Evolutionary conservation across 1,140 invertebrate genomes (phyloP).

Genomic region (Brachystomella parvula): DNA sequence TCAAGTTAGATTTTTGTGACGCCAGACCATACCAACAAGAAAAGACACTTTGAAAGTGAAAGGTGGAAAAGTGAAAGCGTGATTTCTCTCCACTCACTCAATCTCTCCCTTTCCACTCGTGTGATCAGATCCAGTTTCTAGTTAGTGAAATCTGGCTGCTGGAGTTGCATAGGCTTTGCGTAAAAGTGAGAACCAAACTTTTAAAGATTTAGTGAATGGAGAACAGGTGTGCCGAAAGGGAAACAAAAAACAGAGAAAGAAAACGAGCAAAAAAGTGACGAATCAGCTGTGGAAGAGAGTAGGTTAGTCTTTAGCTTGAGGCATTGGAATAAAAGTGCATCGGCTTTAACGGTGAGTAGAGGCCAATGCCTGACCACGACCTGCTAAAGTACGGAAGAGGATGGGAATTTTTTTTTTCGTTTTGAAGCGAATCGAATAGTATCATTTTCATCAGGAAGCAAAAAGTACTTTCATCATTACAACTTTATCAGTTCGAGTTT

Average conservation of each 20-base stretch:
- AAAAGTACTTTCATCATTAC: background rate
- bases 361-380: conserved; percentile 35
- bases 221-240: background rate
- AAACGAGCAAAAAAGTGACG: conserved; percentile 15
- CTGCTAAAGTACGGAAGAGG: background rate
- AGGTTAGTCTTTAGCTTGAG: conserved; percentile 37
- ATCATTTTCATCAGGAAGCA: background rate
- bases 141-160: background rate
- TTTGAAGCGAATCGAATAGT: background rate
- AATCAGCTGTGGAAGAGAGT: conserved; percentile 36
- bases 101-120: too few species aligned
- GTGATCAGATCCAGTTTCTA: background rate
- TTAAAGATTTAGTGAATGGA: too few species aligned
- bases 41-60: too few species aligned
- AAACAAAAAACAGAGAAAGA: background rate
- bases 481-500: background rate
- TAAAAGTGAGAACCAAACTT: background rate
- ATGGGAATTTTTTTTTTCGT: background rate
- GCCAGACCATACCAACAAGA: too few species aligned
- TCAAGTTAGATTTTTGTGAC: too few species aligned
- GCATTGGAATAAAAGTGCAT: conserved; percentile 40
- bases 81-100: too few species aligned
- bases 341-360: conserved; percentile 38
- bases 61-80: too few species aligned
- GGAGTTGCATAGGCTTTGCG: too few species aligned